Base-by-base conservation (phyloP, 2,797 vertebrate genomes). In the Benthosema pterotum region DNA sequence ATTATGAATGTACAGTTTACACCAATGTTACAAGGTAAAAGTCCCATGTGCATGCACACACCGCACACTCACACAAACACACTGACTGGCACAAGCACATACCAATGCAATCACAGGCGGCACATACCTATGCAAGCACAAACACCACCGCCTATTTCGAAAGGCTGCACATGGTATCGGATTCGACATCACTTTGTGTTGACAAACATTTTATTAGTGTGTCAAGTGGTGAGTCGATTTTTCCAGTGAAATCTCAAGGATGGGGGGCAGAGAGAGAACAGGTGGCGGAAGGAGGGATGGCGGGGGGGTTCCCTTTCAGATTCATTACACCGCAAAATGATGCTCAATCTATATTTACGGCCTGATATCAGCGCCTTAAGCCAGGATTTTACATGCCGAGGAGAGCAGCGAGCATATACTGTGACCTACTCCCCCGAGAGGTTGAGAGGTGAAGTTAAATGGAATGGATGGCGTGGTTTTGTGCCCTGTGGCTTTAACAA, bases 331-430 rank as follows among this genome's bases (percentile, higher is more conserved):
- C 58, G 79, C 84, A 77, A 87, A 90, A 91, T 90, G 89, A 91
- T 86, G 88, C 72, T 73, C 72, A 11, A 71, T 83, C 88, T 93
- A 91, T 91, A 93, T 92, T 89, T 86, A 88, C 75, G 78, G 63
- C 19, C 80, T 93, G 90, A 93, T 87, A 92, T 94, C 91, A 93
- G 84, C 84, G 86, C 77, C 89, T 92, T 86, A 68, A 79, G 83
- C 83, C 5, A 79, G 16, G 76, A 85, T 83, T 77, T 62, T 64
- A 72, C 72, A 79, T 88, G 80, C 84, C 84, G 68, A 68, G 71
- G 68, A 83, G 84, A 78, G 79, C 82, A 83, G 18, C 1, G 49
- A n/a, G 86, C 63, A 79, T 80, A 79, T 80, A 75, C 45, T 52
- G 43, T 88, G 88, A 86, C 85, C 69, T 15, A 12, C 52, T 83